phyloP scores from a whole-genome alignment of 2,113 vertebrate genomes.

The Myiozetetes cayanensis region DNA sequence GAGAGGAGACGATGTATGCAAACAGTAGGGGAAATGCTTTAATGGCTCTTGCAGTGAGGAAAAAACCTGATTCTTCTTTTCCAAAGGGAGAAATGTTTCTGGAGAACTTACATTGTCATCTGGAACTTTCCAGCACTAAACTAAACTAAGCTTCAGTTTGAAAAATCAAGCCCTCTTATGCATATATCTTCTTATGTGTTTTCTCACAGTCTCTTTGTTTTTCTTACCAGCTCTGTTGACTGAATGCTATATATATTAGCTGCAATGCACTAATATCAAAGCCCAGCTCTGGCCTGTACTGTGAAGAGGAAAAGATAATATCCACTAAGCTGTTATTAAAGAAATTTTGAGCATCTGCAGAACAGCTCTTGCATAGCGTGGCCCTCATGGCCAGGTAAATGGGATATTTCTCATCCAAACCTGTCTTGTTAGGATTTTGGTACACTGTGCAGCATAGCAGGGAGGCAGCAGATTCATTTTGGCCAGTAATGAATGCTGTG shows the following conservation, averaged over 20 bases:
- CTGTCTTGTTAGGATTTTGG: neutral
- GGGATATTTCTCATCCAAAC: neutral
- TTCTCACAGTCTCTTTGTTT: neutral
- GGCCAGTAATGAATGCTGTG: neutral
- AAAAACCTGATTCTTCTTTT: neutral
- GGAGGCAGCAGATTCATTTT: neutral
- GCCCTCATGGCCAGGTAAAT: neutral
- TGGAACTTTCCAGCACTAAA: neutral
- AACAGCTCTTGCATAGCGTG: neutral
- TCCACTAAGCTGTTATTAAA: neutral
- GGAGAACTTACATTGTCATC: neutral
- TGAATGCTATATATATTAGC: neutral
- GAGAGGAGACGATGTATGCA: neutral
- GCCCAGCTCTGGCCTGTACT: neutral
- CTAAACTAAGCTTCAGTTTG: neutral
- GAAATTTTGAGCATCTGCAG: neutral
- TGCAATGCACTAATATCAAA: neutral
- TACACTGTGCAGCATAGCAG: neutral
- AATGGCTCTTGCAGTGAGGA: neutral
- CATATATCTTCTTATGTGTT: neutral
- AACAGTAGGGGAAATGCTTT: neutral
- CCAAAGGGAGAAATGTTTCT: neutral
- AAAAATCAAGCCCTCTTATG: neutral
- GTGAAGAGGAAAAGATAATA: neutral
- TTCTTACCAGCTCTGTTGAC: neutral